phyloP scores from a whole-genome alignment of 2,113 vertebrate species.

The Herpetotheres cachinnans region DNA sequence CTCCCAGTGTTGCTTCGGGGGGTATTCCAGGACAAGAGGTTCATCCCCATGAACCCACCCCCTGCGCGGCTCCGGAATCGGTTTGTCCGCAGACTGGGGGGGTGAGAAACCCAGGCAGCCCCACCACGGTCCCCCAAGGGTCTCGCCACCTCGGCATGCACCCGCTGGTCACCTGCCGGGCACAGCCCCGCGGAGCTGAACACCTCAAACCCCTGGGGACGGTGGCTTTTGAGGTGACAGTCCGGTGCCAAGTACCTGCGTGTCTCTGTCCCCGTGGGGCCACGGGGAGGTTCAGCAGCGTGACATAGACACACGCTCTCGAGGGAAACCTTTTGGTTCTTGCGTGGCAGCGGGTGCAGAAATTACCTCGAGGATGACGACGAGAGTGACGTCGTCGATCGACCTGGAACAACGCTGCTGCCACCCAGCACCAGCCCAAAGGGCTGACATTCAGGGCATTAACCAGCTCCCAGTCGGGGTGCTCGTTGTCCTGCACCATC shows the following conservation, averaged over 20 bases:
- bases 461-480: not conserved
- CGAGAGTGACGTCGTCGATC: not conserved
- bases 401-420: not conserved
- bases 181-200: not conserved
- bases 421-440: rapidly evolving
- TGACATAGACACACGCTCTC: not conserved
- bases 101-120: not conserved
- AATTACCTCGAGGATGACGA: not conserved
- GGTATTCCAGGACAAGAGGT: not conserved
- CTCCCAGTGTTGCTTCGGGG: not conserved
- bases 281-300: not conserved
- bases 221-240: not conserved
- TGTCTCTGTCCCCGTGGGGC: not conserved
- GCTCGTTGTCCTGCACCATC: rapidly evolving
- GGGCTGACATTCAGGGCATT: not conserved
- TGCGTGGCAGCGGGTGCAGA: not conserved
- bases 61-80: rapidly evolving
- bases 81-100: rapidly evolving
- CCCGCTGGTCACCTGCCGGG: not conserved
- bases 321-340: not conserved
- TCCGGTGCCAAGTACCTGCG: rapidly evolving
- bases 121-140: rapidly evolving
- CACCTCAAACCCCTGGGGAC: not conserved
- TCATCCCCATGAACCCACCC: not conserved
- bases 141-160: rapidly evolving